Evolutionary conservation across 2,113 vertebrate species (phyloP).

Genomic region (Prolemur simus): DNA sequence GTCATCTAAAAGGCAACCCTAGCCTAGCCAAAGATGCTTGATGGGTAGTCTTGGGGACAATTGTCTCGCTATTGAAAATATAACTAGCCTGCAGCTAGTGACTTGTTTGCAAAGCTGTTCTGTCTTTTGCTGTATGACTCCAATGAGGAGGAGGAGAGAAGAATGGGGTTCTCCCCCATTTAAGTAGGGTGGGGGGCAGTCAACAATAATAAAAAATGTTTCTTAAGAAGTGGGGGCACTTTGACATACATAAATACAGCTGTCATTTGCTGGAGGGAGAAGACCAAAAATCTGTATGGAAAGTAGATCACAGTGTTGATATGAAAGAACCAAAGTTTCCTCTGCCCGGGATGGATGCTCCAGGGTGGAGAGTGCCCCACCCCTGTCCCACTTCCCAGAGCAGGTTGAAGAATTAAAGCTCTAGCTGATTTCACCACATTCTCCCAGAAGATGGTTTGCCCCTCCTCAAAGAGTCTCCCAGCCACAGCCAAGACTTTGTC

Average conservation of each 20-base stretch:
- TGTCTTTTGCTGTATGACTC: background rate
- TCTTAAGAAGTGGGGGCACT: background rate
- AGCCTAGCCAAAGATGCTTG: background rate
- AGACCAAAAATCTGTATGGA: background rate
- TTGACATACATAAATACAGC: background rate
- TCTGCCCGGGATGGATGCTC: background rate
- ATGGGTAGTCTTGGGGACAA: too few relatives aligned
- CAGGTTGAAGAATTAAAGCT: background rate
- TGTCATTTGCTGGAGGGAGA: background rate
- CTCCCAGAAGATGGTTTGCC: background rate
- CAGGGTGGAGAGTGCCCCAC: too few relatives aligned
- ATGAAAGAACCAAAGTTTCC: background rate
- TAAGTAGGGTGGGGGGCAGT: background rate
- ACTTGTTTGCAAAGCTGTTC: background rate
- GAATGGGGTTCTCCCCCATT: background rate
- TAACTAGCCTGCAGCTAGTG: background rate
- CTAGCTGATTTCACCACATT: accelerated
- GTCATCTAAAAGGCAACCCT: too few relatives aligned
- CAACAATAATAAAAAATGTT: background rate
- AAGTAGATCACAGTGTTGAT: background rate
- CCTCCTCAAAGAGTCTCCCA: background rate
- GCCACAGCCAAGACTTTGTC: background rate
- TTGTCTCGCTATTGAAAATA: background rate
- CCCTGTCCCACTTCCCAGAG: background rate
- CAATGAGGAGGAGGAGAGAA: background rate